Percentiles rank a stretch among this genome's conserved stretches.
These are phyloP conservation scores for Brachionus rubens DNA, from an alignment of 1,140 invertebrate species.

Conservation along the genomic window DNA sequence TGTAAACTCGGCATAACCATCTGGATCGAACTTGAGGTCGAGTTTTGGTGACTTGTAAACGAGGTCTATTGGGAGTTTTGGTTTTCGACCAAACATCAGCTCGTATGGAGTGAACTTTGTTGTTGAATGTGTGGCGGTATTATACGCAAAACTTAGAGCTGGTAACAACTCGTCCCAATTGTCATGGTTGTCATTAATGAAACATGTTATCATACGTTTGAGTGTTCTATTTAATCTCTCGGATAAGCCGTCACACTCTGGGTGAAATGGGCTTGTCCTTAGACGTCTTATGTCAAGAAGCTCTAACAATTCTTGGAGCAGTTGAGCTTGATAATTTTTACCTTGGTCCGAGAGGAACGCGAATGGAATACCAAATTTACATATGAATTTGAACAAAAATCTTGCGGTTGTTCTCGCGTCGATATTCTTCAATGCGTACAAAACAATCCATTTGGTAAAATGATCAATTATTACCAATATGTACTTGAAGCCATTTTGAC, in stretches of 20 bases:
- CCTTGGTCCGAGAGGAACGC: slow-evolving; percentile 56
- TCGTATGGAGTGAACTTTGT: not conserved
- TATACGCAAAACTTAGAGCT: not conserved
- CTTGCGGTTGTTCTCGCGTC: slow-evolving; percentile 54
- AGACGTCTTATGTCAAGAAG: slow-evolving; percentile 45
- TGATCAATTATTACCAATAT: slow-evolving; percentile 54
- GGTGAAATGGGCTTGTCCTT: slow-evolving; percentile 49
- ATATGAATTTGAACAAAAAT: slow-evolving; percentile 52
- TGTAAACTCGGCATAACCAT: too few species aligned
- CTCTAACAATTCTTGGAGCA: slow-evolving; percentile 49
- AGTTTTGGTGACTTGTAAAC: not conserved
- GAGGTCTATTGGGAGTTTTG: not conserved
- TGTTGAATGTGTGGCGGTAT: not conserved
- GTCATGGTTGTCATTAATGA: not conserved
- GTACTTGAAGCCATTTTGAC: slow-evolving; percentile 50
- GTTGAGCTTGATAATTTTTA: slow-evolving; percentile 47
- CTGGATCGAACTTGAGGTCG: too few species aligned
- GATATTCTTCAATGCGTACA: slow-evolving; percentile 55
- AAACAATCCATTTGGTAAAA: slow-evolving; percentile 59
- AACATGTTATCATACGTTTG: too few species aligned
- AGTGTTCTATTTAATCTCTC: not conserved
- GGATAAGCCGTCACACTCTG: slow-evolving; percentile 48
- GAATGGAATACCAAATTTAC: slow-evolving; percentile 54
- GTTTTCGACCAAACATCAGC: not conserved
- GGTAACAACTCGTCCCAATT: not conserved